phyloP scores from a whole-genome alignment of 2,113 vertebrate genomes.

The Eptesicus fuscus region DNA sequence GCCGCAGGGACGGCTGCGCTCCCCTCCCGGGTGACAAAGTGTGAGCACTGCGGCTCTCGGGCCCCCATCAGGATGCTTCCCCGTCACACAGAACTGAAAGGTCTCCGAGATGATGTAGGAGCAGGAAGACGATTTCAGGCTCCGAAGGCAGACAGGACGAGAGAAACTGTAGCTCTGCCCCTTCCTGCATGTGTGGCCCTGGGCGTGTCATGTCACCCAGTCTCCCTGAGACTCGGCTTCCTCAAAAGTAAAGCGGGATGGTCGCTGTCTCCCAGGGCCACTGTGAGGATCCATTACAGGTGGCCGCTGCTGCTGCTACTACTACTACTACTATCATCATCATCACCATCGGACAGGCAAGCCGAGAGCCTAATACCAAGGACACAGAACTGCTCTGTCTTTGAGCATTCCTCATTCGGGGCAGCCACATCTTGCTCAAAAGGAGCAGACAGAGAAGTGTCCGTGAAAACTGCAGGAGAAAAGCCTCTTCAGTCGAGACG shows the following conservation, averaged over 20 bases:
- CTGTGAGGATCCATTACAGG: background rate
- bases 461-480: background rate
- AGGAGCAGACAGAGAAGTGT: background rate
- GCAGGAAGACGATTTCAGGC: fast-evolving
- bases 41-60: fast-evolving
- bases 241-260: background rate
- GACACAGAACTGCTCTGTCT: background rate
- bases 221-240: background rate
- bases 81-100: background rate
- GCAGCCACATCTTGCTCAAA: background rate
- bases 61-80: background rate
- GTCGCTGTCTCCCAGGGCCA: background rate
- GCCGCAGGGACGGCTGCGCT: fast-evolving
- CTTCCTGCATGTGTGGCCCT: background rate
- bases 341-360: background rate
- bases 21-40: background rate
- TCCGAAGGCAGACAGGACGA: fast-evolving
- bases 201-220: fast-evolving
- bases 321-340: fast-evolving
- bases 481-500: fast-evolving
- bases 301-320: too few relatives aligned
- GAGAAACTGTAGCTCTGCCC: fast-evolving
- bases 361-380: background rate
- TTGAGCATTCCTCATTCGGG: background rate
- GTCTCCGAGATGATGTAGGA: background rate